Evolutionary conservation across 2,113 vertebrate genomes (phyloP), one percentile per base, ranked within the genome.

Genomic region (Nyctereutes procyonoides): DNA sequence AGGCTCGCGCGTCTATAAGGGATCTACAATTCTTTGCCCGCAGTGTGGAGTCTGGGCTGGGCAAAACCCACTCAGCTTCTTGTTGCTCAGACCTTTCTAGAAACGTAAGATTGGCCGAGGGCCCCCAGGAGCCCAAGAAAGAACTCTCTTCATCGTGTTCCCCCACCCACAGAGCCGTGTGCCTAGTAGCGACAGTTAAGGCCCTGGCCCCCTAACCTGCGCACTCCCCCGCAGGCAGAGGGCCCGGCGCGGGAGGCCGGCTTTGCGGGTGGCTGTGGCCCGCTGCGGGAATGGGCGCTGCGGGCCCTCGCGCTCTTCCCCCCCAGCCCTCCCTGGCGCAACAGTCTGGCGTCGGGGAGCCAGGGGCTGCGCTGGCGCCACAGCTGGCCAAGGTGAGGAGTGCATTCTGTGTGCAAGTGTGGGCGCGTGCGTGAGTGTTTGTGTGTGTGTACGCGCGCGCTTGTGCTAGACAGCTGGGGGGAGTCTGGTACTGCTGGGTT

Each of bases 301-400:
- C 71, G 9, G 69, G 92, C 55, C 65, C 53, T 91, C 11, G 11
- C 65, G 7, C 86, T 86, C 60, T 92, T 13, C 58, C 20, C 35
- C 35, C 35, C 38, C 73, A 79, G 60, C 76, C 82, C 73, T 38
- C 20, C 48, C 28, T 60, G 0, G 24, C 8, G 73, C 81, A 81
- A 65, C 74, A 85, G 93, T 88, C 71, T 8, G 67, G 73, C 17
- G 10, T 88, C 53, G 2, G 55, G 69, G 83, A 96, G 88, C 69
- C 71, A 89, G 73, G 43, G 22, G 73, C 22, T 65, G 38, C 43
- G 60, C 53, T 92, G 96, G 97, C 82, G 95, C 97, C 98, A 96
- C 95, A 97, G 92, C 97, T 96, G 95, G 97, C 87, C 95, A 98
- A 97, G 92, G 98, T 96, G 93, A 97, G 93, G 83, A 97, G 86